A percentile compares a stretch with the other conserved stretches of the same genome.
Conservation (phyloP, 2,113 vertebrate species). For the Alligator sinensis region DNA sequence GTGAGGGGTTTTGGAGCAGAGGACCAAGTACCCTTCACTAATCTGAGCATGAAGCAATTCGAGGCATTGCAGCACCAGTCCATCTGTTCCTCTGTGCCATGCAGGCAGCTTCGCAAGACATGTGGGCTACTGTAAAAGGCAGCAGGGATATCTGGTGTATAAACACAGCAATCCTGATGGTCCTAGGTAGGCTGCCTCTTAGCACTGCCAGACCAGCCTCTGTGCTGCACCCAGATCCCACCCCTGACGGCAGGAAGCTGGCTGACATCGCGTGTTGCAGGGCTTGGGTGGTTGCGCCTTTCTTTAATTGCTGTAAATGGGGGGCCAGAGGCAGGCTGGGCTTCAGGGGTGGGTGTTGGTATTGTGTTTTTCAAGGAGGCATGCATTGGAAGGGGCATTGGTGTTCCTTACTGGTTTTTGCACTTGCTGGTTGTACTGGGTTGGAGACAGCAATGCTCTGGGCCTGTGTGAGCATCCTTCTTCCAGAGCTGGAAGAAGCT, state of each 20-base stretch:
- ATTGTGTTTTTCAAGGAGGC: background rate
- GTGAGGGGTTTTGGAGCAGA: too few species aligned
- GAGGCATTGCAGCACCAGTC: background rate
- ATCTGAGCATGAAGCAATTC: background rate
- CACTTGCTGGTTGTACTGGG: background rate
- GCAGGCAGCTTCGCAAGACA: background rate
- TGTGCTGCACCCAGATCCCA: too few species aligned
- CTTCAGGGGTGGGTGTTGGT: background rate
- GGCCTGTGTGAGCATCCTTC: background rate
- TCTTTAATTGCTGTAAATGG: background rate
- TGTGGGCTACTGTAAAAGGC: background rate
- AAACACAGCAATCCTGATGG: background rate
- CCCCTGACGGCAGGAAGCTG: background rate
- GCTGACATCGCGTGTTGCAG: background rate
- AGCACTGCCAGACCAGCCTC: background rate
- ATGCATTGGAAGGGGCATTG: background rate
- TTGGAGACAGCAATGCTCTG: background rate
- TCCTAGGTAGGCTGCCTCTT: background rate
- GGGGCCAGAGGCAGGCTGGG: background rate
- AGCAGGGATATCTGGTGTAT: background rate
- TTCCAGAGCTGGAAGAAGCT: background rate
- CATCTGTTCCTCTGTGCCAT: background rate
- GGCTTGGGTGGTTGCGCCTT: background rate
- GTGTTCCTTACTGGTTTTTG: background rate
- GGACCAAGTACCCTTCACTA: background rate